A percentile compares a stretch with the other conserved stretches of the same genome.
phyloP scores from a whole-genome alignment of 2,113 vertebrate genomes.

The Pachycephala philippinensis region DNA sequence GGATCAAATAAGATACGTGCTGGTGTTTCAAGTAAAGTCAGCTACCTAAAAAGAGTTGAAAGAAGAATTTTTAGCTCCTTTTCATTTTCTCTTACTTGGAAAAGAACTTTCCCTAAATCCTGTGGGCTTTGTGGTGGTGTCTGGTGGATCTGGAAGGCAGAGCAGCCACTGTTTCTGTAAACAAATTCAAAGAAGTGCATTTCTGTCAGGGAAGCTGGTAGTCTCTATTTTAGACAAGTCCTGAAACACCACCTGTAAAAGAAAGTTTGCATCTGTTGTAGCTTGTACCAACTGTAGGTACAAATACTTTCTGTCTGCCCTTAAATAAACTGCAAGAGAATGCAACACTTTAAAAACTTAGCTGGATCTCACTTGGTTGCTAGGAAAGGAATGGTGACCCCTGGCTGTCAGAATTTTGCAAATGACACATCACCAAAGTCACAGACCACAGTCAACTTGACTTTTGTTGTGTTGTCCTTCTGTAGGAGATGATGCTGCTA shows the following conservation, averaged over 20 bases:
- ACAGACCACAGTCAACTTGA: neutral
- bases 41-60: neutral
- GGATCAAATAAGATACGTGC: neutral
- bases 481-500: neutral
- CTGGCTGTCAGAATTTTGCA: neutral
- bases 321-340: neutral
- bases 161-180: neutral
- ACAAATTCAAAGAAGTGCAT: neutral
- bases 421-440: neutral
- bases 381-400: neutral
- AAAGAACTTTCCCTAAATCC: neutral
- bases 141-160: neutral
- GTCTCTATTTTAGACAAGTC: neutral
- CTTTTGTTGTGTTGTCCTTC: neutral
- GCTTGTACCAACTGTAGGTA: neutral
- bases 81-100: neutral
- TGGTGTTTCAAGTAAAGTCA: neutral
- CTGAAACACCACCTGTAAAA: neutral
- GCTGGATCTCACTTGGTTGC: neutral
- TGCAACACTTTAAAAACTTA: neutral
- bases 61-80: neutral
- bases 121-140: neutral
- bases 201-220: neutral
- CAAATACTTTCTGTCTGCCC: neutral
- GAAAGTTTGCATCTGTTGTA: neutral